These are phyloP conservation scores for Rhinoptilus africanus DNA, from an alignment of 2,113 vertebrate genomes.

Conservation along the genomic window DNA sequence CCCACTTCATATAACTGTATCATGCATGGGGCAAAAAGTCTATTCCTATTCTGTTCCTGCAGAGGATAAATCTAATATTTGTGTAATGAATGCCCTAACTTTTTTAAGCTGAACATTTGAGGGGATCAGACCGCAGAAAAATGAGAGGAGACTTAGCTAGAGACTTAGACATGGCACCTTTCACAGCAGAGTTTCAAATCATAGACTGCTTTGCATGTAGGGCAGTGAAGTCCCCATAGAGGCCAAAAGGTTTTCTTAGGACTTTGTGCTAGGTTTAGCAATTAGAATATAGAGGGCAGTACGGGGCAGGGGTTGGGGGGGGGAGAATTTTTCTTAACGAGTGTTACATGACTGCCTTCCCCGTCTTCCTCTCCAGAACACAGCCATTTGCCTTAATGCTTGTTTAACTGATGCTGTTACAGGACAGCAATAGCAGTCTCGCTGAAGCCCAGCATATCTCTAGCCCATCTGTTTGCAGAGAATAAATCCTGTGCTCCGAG, in stretches of 20 bases:
- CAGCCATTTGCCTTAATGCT: neutral
- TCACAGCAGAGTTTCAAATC: neutral
- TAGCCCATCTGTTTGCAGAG: neutral
- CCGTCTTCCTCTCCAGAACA: neutral
- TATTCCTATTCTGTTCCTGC: neutral
- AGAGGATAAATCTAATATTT: neutral
- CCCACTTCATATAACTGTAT: neutral
- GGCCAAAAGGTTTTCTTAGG: neutral
- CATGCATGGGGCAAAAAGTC: neutral
- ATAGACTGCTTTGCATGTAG: neutral
- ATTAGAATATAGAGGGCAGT: neutral
- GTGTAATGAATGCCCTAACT: neutral
- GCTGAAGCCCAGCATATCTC: neutral
- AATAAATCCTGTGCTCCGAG: neutral
- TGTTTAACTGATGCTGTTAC: neutral
- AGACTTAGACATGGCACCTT: neutral
- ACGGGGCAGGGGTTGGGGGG: accelerated
- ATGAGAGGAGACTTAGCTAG: neutral
- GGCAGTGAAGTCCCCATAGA: neutral
- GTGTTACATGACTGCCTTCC: neutral
- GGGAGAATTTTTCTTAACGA: neutral
- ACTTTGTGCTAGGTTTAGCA: neutral
- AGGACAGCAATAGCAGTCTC: neutral
- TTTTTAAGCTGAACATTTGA: neutral
- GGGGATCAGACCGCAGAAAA: neutral